Percentiles rank a stretch among this genome's conserved stretches.
phyloP scores from a whole-genome alignment of 1,140 invertebrate genomes.

The Chionoecetes opilio region DNA sequence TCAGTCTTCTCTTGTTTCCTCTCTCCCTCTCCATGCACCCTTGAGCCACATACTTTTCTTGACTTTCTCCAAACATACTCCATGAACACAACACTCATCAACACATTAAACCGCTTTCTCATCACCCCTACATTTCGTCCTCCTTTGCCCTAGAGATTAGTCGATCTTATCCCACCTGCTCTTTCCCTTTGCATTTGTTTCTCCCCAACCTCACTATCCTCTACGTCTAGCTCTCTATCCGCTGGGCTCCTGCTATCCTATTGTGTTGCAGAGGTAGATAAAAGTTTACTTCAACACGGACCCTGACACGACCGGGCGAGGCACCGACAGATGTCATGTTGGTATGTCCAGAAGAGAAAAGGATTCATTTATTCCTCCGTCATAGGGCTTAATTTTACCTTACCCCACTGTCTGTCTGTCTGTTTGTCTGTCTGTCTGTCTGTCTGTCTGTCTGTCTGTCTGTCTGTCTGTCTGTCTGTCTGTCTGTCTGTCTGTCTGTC shows the following conservation, averaged over 20 bases:
- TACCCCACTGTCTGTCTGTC: no score
- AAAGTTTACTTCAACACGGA: background rate
- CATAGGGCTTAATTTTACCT: no score
- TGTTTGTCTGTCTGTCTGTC: no score
- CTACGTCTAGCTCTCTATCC: background rate
- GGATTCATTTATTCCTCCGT: background rate
- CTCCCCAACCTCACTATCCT: background rate
- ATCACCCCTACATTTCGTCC: background rate
- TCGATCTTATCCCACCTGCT: background rate
- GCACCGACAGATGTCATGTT: background rate
- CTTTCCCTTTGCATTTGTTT: background rate
- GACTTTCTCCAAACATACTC: no score
- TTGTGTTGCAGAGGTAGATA: background rate
- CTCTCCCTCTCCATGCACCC: no score
- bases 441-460: background rate
- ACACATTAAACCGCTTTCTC: background rate
- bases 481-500: background rate
- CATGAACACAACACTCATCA: no score
- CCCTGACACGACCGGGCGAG: background rate
- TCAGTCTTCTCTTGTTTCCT: no score
- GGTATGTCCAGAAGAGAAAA: background rate
- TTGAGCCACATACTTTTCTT: no score
- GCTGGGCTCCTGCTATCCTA: background rate
- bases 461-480: background rate
- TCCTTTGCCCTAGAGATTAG: background rate